Percentiles rank a stretch among this genome's conserved stretches.
These are phyloP conservation scores for Drymodes brunneopygia DNA, from an alignment of 2,113 vertebrate genomes.

Conservation along the genomic window DNA sequence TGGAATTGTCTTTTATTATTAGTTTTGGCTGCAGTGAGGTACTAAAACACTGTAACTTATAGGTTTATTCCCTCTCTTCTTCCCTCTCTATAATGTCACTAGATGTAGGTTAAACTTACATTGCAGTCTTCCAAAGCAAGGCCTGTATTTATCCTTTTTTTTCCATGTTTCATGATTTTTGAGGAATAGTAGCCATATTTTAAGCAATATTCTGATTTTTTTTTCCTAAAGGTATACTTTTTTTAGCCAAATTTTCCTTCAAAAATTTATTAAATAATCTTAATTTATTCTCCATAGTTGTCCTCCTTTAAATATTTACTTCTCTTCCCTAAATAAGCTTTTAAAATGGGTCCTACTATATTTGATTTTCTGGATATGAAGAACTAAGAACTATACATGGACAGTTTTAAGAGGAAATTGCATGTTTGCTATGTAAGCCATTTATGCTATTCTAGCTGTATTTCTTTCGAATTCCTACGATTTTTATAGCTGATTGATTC, in stretches of 20 bases:
- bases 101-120: background rate
- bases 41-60: background rate
- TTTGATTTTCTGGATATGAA: background rate
- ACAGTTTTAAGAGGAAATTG: background rate
- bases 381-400: background rate
- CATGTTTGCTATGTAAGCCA: background rate
- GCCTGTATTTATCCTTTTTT: background rate
- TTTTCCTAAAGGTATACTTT: background rate
- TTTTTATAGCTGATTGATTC: background rate
- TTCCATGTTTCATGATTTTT: background rate
- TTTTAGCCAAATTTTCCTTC: background rate
- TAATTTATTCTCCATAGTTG: background rate
- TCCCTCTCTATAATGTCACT: background rate
- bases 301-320: background rate
- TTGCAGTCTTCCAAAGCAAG: background rate
- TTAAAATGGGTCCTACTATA: background rate
- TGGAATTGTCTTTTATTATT: conserved; percentile 64
- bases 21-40: conserved; percentile 26
- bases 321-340: background rate
- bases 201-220: background rate
- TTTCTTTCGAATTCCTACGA: background rate
- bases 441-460: background rate
- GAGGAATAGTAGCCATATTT: background rate
- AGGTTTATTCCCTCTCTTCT: background rate
- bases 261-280: background rate